Conservation (phyloP, 2,888 invertebrate genomes). For the Cerastis leucographa region DNA sequence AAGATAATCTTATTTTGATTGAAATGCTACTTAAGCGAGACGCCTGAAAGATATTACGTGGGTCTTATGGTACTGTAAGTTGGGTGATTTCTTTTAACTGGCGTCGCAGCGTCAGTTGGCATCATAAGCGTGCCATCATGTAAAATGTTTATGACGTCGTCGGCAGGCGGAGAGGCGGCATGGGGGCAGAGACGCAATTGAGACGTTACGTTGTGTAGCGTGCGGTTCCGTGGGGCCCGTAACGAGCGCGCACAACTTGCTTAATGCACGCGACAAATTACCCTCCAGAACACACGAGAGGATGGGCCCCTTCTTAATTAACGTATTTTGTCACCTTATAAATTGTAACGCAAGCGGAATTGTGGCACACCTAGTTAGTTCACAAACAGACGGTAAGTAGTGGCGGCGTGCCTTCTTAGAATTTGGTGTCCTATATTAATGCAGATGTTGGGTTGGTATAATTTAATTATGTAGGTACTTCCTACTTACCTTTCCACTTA, state of each 20-base stretch:
- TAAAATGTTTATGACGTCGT: slow-evolving; percentile 75
- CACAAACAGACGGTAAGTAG: slow-evolving; percentile 35
- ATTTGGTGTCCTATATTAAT: slow-evolving; percentile 37
- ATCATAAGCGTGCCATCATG: slow-evolving; percentile 71
- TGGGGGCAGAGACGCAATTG: slow-evolving; percentile 68
- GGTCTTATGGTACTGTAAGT: slow-evolving; percentile 21
- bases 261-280: slow-evolving; percentile 76
- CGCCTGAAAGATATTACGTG: slow-evolving; percentile 27
- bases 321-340: slow-evolving; percentile 70
- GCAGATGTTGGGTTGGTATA: slow-evolving; percentile 25
- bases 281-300: slow-evolving; percentile 61
- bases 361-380: slow-evolving; percentile 48
- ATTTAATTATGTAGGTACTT: slow-evolving; percentile 1
- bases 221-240: slow-evolving; percentile 65
- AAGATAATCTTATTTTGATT: slow-evolving; percentile 25
- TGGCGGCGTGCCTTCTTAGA: slow-evolving; percentile 17
- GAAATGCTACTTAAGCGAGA: slow-evolving; percentile 14
- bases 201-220: slow-evolving; percentile 76
- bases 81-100: slow-evolving; percentile 52
- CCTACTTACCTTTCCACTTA: neutral
- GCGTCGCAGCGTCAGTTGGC: slow-evolving; percentile 66
- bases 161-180: slow-evolving; percentile 57
- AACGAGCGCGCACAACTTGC: slow-evolving; percentile 73
- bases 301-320: slow-evolving; percentile 69
- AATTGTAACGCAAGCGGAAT: slow-evolving; percentile 56